Percentiles rank a stretch among this genome's conserved stretches.
These are phyloP conservation scores for Nesogale talazaci DNA, from an alignment of 2,113 vertebrate genomes.

Conservation along the genomic window DNA sequence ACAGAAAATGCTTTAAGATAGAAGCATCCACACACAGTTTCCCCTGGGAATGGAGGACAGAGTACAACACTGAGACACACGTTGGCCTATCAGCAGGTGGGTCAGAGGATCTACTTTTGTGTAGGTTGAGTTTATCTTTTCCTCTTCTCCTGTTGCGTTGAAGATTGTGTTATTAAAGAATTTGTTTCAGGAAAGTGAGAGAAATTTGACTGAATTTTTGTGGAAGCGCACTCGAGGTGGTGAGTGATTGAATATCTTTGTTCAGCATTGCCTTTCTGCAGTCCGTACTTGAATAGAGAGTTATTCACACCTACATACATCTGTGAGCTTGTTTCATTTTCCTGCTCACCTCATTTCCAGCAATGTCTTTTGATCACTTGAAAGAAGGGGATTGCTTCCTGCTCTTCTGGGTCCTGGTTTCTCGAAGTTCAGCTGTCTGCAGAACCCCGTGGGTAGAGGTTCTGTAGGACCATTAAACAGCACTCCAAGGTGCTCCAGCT, in stretches of 20 bases:
- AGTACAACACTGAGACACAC: background rate
- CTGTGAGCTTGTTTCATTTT: slow-evolving; percentile 36
- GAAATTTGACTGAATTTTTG: background rate
- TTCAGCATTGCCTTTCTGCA: background rate
- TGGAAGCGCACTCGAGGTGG: background rate
- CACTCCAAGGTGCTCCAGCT: background rate
- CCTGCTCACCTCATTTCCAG: slow-evolving; percentile 39
- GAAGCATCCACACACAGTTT: slow-evolving; percentile 18
- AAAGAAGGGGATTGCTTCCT: background rate
- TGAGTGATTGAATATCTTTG: background rate
- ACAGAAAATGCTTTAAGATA: background rate
- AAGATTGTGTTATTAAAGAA: slow-evolving; percentile 44
- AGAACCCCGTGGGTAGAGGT: background rate
- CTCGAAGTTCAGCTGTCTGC: slow-evolving; percentile 19
- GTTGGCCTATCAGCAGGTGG: background rate
- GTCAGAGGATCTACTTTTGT: background rate
- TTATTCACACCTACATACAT: background rate
- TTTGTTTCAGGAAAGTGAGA: background rate
- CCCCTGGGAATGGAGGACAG: background rate
- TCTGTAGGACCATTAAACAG: background rate
- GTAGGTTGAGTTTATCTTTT: background rate
- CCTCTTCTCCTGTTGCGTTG: background rate
- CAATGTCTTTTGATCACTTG: slow-evolving; percentile 33
- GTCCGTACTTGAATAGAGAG: background rate
- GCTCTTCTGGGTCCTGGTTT: background rate